These are phyloP conservation scores for Coelogynopora nodosa DNA, from an alignment of 2,888 invertebrate genomes.

Conservation along the genomic window DNA sequence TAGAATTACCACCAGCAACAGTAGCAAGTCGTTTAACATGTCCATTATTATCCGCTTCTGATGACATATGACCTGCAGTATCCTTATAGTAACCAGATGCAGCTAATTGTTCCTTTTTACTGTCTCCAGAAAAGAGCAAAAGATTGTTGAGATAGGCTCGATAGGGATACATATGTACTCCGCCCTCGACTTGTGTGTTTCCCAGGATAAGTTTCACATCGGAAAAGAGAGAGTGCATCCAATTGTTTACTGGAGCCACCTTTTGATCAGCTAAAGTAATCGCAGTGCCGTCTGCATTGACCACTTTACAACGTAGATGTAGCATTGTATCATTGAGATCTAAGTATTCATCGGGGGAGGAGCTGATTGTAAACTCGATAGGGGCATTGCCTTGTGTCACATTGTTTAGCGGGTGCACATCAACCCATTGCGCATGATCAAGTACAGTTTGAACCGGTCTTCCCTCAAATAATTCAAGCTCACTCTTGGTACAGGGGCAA, in stretches of 20 bases:
- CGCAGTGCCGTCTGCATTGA: no score
- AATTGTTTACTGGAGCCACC: neutral
- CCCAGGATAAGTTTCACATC: slow-evolving; percentile 12
- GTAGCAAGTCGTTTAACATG: neutral
- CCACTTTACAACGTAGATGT: no score
- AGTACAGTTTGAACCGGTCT: neutral
- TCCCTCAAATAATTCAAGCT: neutral
- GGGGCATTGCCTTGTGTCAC: neutral
- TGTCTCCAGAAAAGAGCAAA: neutral
- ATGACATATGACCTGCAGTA: slow-evolving; percentile 3
- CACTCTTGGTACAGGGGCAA: neutral
- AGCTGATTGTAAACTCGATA: neutral
- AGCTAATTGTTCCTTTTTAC: neutral
- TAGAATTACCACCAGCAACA: neutral
- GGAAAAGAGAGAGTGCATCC: slow-evolving; percentile 1
- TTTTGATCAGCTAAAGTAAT: neutral
- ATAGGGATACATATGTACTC: slow-evolving; percentile 9
- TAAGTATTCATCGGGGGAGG: no score
- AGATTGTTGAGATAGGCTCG: neutral
- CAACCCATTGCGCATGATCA: neutral
- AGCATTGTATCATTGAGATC: no score
- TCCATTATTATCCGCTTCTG: neutral
- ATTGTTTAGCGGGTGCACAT: neutral
- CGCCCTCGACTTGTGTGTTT: neutral
- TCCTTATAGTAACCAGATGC: neutral